phyloP scores from a whole-genome alignment of 1,140 invertebrate species.

The Dendrolimus punctatus region DNA sequence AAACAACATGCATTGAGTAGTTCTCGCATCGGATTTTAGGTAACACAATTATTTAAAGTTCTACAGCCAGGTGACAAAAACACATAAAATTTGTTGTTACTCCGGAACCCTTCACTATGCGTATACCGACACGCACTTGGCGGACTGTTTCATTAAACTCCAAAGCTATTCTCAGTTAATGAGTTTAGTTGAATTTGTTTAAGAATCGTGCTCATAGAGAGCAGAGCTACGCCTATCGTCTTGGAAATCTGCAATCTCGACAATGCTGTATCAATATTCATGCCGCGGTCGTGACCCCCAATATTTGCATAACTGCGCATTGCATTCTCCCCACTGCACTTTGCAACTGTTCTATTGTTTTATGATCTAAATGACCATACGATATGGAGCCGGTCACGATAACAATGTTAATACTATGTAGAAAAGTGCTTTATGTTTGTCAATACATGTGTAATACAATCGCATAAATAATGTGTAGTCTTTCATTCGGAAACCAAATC shows the following conservation, averaged over 20 bases:
- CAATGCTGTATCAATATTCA: constrained; percentile 69
- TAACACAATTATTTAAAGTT: too few species aligned
- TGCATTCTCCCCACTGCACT: constrained; percentile 43
- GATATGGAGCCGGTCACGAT: constrained; percentile 61
- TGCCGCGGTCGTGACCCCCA: constrained; percentile 62
- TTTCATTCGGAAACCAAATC: too few species aligned
- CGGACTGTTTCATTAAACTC: constrained; percentile 1
- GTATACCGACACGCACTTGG: not conserved
- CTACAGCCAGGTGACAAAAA: too few species aligned
- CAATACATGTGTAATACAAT: too few species aligned
- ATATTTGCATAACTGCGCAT: constrained; percentile 66
- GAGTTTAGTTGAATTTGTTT: constrained; percentile 56
- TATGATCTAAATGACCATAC: constrained; percentile 69
- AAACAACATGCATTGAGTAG: too few species aligned
- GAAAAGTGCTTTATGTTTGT: not conserved
- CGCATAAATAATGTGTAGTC: too few species aligned
- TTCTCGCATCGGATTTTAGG: too few species aligned
- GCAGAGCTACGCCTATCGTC: constrained; percentile 49
- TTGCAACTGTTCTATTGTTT: constrained; percentile 66
- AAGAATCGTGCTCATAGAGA: constrained; percentile 55
- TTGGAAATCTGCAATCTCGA: constrained; percentile 60
- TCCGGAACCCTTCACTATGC: too few species aligned
- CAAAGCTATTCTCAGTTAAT: constrained; percentile 40
- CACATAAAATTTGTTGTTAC: too few species aligned
- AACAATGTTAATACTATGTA: constrained; percentile 30